Base-by-base conservation (phyloP, 92 coral and sea anemone species). In the Parazoanthus swiftii region DNA sequence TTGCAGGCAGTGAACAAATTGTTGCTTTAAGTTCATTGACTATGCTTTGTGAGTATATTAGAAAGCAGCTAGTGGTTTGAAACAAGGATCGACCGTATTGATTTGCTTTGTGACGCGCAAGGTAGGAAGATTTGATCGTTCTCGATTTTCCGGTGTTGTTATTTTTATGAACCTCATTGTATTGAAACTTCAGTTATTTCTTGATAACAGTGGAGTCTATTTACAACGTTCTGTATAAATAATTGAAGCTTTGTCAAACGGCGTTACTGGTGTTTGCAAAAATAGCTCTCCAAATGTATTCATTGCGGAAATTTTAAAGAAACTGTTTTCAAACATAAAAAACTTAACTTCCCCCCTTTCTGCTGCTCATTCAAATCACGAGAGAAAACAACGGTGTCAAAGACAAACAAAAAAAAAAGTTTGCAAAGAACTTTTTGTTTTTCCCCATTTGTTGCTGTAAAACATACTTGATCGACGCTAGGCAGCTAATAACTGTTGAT, bases 141-240 rank as follows among this genome's bases (percentile, higher is more conserved):
- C 56, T 84, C 13, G 87, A 68, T 73, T 71, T 84, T 48, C 87
- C 65, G 77, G 38, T 82, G 59, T 66, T 33, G 4, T 14, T 18
- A 26, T 39, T 43, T 9, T 42, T 39, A 44, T 76, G 79, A 37
- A 76, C 79, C 51, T 39, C 29, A 37, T 43, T 21, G 42, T 84
- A 70, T 84, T 84, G 33, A 84, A 50, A 14, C 75, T 84, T 15
- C 68, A 84, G 78, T 71, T 68, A 84, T 68, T 84, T 66, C 77
- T 71, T 71, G 79, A 71, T 74, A 84, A 72, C 87, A 70, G 79
- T 50, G 15, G 73, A 4, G 26, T 58, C 70, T 79, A 79, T 79
- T 51, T 51, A 68, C 87, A 84, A 44, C 79, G 50, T 70, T 48
- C 21, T n/a, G 87, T 84, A 58, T 84, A 71, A 72, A 84, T 84